A percentile compares a stretch with the other conserved stretches of the same genome.
Conservation (phyloP, 2,888 invertebrate genomes). For the Ophion costatus region DNA sequence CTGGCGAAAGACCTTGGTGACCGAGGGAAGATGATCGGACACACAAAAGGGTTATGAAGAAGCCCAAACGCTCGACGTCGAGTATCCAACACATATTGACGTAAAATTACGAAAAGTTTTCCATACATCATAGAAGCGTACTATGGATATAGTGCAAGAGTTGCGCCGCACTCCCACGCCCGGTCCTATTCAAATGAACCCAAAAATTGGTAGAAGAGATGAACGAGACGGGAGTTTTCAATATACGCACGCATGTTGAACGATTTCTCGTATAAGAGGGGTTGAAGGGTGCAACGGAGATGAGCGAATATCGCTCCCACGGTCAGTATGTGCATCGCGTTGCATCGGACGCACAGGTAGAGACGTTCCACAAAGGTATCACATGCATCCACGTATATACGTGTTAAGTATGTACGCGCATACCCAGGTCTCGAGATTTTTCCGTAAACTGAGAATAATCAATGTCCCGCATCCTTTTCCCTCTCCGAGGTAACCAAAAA, state of each 20-base stretch:
- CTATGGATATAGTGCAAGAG: slow-evolving; percentile 57
- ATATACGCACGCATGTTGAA: slow-evolving; percentile 36
- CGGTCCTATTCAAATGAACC: slow-evolving; percentile 64
- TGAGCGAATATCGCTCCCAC: slow-evolving; percentile 70
- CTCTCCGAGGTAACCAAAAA: slow-evolving; percentile 50
- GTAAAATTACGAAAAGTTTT: slow-evolving; percentile 58
- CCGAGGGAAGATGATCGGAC: slow-evolving; percentile 30
- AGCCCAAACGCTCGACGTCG: slow-evolving; percentile 6
- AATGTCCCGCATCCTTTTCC: slow-evolving; percentile 62
- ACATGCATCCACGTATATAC: background rate
- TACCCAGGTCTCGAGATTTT: slow-evolving; percentile 60
- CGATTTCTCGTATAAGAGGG: slow-evolving; percentile 35
- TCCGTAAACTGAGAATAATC: slow-evolving; percentile 70
- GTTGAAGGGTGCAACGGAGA: slow-evolving; percentile 25
- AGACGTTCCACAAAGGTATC: slow-evolving; percentile 16
- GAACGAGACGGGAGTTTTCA: slow-evolving; percentile 38
- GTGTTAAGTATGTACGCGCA: slow-evolving; percentile 38
- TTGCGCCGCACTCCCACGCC: slow-evolving; percentile 65
- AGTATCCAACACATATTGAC: slow-evolving; percentile 44
- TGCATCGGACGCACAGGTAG: slow-evolving; percentile 48
- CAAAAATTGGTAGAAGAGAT: slow-evolving; percentile 53
- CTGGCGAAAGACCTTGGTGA: background rate
- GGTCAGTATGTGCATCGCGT: slow-evolving; percentile 63
- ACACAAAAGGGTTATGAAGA: slow-evolving; percentile 39
- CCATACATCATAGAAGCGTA: slow-evolving; percentile 5